Base-by-base conservation (phyloP, 2,888 invertebrate species). In the Eupeodes luniger region DNA sequence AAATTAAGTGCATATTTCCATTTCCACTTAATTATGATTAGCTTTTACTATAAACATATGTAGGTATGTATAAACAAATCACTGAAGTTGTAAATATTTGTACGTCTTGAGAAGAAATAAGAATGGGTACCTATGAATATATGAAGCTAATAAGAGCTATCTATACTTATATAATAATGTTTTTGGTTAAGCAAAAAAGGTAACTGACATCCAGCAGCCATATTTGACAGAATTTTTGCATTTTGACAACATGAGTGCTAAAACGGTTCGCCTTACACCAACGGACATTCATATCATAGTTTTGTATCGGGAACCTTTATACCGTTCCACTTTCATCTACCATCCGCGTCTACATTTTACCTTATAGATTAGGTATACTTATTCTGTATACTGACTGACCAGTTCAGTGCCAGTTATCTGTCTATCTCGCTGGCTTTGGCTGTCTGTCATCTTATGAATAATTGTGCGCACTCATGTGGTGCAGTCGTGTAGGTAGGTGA, bases 401-500 rank as follows among this genome's bases (percentile, higher is more conserved):
- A 72, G 49, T 72, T 55, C 49, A 67, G 51, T 61, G 40, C 34
- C 74, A 59, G 76, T 87, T 83, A 87, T 87, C 87, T 79, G 87
- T 83, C 79, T 83, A 80, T 83, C 85, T 85, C 62, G 53, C 75
- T 82, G 74, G 55, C 78, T 82, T 61, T 75, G 55, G 70, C 80
- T 83, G 83, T 83, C 83, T 87, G 80, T 77, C 83, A 76, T 87
- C 87, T 80, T 83, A 81, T 85, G 85, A 88, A 78, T 88, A 88
- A 88, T 88, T 85, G 88, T 81, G 88, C 81, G 88, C 88, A 88
- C 80, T 88, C 88, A 88, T 88, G 88, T 88, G 88, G 81, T 75
- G 81, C 85, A 64, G 77, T 88, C 81, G 88, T 67, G 88, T 88
- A 78, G 85, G 85, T 85, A 87, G 89, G 89, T 90, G 90, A 90